Evolutionary conservation across 2,888 invertebrate genomes (phyloP), one percentile per base, ranked within the genome.

Genomic region (Campoplex nolae): DNA sequence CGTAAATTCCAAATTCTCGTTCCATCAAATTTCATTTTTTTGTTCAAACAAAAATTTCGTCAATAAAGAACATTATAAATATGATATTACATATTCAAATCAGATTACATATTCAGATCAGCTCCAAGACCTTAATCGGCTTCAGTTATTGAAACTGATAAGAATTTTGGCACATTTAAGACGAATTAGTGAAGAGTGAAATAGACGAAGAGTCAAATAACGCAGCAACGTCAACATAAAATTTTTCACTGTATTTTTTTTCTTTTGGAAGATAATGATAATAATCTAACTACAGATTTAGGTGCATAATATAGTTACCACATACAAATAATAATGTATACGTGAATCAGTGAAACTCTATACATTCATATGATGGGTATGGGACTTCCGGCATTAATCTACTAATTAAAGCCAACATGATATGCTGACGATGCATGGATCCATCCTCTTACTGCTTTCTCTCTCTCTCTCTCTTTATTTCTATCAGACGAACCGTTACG

Each of bases 361-460:
- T 16, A 7, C 56, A 56, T 45, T 45, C 23, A 32, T 23, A 68
- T 16, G 48, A 75, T 45, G 42, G 16, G 38, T 16, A 13, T 58
- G 45, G 45, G 68, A 56, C 28, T 82, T 68, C 42, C 74, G 28
- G 42, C 54, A 54, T 75, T 45, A 42, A 74, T 75, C 45, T n/a
- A 45, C 67, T 68, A 75, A 82, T 82, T 75, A 82, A 74, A 82
- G 67, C 81, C 56, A 68, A 82, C 81, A 45, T 56, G 74, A 74
- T 68, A 74, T 75, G 67, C 68, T 67, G 74, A 56, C 56, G 74
- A 81, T 75, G 68, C 45, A 74, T 75, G 68, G 54, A 67, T 81
- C 54, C 54, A 54, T 74, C 65, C 74, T 28, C 42, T 74, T 0
- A 58, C 0, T 38, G 6, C 38, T 3, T 38, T 38, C 38, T 28